Base-by-base conservation (phyloP, 1,140 invertebrate species). In the Drosophila sulfurigaster region DNA sequence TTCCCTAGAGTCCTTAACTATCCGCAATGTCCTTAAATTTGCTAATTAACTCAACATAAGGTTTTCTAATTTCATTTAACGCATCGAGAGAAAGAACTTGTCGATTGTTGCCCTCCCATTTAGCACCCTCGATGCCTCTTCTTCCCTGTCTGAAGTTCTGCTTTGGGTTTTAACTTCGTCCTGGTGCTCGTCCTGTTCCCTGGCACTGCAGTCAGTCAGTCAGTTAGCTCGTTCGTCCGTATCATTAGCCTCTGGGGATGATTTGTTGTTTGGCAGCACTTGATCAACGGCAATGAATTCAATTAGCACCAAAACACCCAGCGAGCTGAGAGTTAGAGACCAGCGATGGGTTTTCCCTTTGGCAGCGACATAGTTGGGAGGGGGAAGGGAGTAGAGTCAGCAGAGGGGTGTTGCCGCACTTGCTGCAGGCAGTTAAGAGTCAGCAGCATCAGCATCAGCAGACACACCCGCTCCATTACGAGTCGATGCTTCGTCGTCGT, bases 1-100 rank as follows among this genome's bases (percentile, higher is more conserved):
- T 28, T 13, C 41, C 35, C 59, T 56, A 5, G 20, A 8, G 11
- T 28, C 45, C 63, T 48, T 52, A 52, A 38, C 45, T 48, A 38
- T 35, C 35, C 67, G 57, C 67, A 75, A 46, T 71, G 73, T 63
- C 35, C 68, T 76, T 76, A 85, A 89, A 89, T 79, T 83, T 88
- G 73, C 77, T 86, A 91, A 91, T 91, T 91, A 91, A 78, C 79
- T 73, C 66, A 82, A 78, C 88, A 91, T 85, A 91, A 80, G 88
- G 88, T 91, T 91, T 85, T 89, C 89, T 91, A 91, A 91, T 91
- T 91, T 91, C 77, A 82, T 91, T 91, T 76, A 82, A 91, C 83
- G 83, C 59, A 54, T 54, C 46, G 28, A 62, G 71, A 76, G 48
- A 60, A 54, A 70, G 49, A 48, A 32, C 65, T 46, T 15, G 51